These are phyloP conservation scores for Halictus ligatus DNA, from an alignment of 2,888 invertebrate genomes.

Conservation along the genomic window DNA sequence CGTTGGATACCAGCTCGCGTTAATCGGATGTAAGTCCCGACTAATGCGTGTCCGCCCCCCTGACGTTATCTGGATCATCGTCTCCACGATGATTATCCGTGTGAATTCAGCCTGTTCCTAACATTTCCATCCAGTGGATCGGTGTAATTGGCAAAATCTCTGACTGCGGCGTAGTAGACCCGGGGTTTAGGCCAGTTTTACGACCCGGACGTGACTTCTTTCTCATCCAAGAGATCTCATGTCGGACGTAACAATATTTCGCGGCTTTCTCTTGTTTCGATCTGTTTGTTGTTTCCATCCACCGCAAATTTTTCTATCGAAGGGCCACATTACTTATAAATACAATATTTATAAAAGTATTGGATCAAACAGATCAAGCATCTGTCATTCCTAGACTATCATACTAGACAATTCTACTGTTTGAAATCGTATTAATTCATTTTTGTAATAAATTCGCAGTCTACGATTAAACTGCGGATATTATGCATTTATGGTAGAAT, in stretches of 20 bases:
- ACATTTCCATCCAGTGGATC: conserved; percentile 20
- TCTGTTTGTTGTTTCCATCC: neutral
- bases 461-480: no score
- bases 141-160: neutral
- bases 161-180: neutral
- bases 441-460: no score
- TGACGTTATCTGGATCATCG: conserved; percentile 65
- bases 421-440: no score
- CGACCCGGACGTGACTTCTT: neutral
- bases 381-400: neutral
- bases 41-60: conserved; percentile 66
- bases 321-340: neutral
- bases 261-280: neutral
- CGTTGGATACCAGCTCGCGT: conserved; percentile 49
- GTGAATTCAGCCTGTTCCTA: conserved; percentile 23
- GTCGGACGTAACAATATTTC: neutral
- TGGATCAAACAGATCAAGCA: neutral
- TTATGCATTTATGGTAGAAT: no score
- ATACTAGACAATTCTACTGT: no score
- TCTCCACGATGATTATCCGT: conserved; percentile 39
- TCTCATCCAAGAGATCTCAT: neutral
- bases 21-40: conserved; percentile 69
- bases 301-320: neutral
- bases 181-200: neutral
- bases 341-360: neutral